Percentiles rank a stretch among this genome's conserved stretches.
Evolutionary conservation across 2,888 invertebrate species (phyloP).

Genomic region (Anagyrus pseudococci): DNA sequence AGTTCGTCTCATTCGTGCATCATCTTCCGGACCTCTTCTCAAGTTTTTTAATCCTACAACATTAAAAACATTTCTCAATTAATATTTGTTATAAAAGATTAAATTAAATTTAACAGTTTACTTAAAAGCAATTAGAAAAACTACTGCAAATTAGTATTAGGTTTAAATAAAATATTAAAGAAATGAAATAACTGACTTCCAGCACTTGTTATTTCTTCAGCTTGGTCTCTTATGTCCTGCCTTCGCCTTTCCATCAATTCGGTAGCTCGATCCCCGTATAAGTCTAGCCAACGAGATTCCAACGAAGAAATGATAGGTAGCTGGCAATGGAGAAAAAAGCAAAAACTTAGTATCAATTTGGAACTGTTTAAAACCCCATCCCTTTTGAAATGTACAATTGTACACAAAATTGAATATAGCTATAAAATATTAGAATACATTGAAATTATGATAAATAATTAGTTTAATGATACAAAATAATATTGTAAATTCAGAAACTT

Average conservation of each 20-base stretch:
- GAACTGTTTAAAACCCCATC: neutral
- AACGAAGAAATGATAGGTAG: constrained; percentile 76
- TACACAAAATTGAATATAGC: too few relatives aligned
- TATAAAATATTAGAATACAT: too few relatives aligned
- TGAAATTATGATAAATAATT: too few relatives aligned
- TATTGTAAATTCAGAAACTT: too few relatives aligned
- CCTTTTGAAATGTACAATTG: neutral
- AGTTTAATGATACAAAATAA: neutral
- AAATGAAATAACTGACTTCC: constrained; percentile 64
- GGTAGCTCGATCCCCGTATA: constrained; percentile 75
- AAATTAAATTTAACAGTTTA: neutral
- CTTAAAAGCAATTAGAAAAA: neutral
- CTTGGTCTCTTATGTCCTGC: constrained; percentile 93
- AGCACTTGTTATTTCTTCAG: constrained; percentile 83
- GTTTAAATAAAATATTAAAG: neutral
- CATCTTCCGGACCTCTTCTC: constrained; percentile 66
- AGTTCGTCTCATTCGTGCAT: constrained; percentile 78
- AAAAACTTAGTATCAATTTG: neutral
- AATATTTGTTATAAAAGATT: neutral
- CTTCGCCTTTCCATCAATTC: constrained; percentile 83
- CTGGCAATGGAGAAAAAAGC: constrained; percentile 58
- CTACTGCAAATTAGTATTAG: too few relatives aligned
- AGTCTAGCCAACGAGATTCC: constrained; percentile 78
- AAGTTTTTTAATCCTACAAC: constrained; percentile 55
- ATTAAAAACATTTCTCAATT: constrained; percentile 10